A percentile compares a stretch with the other conserved stretches of the same genome.
Evolutionary conservation across 2,888 invertebrate genomes (phyloP).

Genomic region (Drosophila eohydei): DNA sequence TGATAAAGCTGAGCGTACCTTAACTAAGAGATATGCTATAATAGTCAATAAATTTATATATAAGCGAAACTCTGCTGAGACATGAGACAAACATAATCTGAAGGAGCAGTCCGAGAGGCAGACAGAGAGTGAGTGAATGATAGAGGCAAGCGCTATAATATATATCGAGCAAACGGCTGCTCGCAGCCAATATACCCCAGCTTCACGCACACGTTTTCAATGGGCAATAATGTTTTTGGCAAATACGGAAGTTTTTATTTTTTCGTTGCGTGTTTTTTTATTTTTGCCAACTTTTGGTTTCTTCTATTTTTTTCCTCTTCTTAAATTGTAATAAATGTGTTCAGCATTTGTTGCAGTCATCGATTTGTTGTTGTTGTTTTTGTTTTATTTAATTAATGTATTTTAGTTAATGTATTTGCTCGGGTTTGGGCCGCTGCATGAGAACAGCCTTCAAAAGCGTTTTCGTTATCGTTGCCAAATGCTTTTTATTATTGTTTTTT

Average conservation of each 20-base stretch:
- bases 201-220: not conserved
- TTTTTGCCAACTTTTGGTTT: constrained; percentile 38
- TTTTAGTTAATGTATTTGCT: constrained; percentile 55
- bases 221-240: constrained; percentile 44
- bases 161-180: not conserved
- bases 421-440: constrained; percentile 71
- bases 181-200: not conserved
- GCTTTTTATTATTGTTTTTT: constrained; percentile 17
- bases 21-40: not conserved
- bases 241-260: constrained; percentile 75
- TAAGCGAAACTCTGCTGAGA: too few relatives aligned
- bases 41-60: not conserved
- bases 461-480: constrained; percentile 49
- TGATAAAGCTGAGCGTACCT: not conserved
- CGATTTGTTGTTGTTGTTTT: constrained; percentile 55
- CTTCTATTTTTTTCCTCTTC: constrained; percentile 10
- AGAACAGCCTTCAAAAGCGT: constrained; percentile 72
- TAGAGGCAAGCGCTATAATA: not conserved
- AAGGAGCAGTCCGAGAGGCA: not conserved
- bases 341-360: constrained; percentile 61
- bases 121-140: not conserved
- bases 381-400: constrained; percentile 67
- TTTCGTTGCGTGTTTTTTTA: constrained; percentile 45
- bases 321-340: constrained; percentile 49
- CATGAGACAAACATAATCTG: too few relatives aligned